These are phyloP conservation scores for Squalus acanthias DNA, from an alignment of 2,797 vertebrate species.

Conservation along the genomic window DNA sequence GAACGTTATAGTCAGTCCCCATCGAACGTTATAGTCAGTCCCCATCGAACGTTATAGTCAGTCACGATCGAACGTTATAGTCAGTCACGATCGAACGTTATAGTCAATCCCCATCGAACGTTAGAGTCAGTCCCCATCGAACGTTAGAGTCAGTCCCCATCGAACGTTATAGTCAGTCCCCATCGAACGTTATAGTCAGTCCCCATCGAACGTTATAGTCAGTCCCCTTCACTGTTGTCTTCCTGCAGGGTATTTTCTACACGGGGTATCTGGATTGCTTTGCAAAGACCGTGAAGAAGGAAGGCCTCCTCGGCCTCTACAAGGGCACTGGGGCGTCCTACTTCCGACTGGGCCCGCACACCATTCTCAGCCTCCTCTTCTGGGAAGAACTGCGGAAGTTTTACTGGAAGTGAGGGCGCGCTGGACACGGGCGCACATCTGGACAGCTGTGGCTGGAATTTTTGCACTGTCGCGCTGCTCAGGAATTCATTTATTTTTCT, in stretches of 20 bases:
- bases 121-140: no score
- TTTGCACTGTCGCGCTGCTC: background rate
- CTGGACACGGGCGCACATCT: slow-evolving; percentile 47
- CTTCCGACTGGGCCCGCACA: slow-evolving; percentile 71
- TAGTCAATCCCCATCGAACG: no score
- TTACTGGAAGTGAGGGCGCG: slow-evolving; percentile 42
- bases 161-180: no score
- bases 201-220: no score
- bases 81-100: no score
- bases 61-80: no score
- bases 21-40: no score
- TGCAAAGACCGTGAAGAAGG: slow-evolving; percentile 61
- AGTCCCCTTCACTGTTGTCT: background rate
- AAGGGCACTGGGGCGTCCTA: slow-evolving; percentile 72
- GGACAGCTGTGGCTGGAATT: background rate
- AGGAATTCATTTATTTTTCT: background rate
- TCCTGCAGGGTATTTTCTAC: slow-evolving; percentile 61
- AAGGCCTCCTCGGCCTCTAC: slow-evolving; percentile 65
- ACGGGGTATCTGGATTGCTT: slow-evolving; percentile 64
- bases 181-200: no score
- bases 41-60: no score
- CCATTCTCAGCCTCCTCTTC: slow-evolving; percentile 68
- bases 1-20: no score
- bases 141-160: no score
- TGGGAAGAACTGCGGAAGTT: slow-evolving; percentile 66